phyloP scores from a whole-genome alignment of 2,113 vertebrate genomes.

The Sigmodon hispidus region DNA sequence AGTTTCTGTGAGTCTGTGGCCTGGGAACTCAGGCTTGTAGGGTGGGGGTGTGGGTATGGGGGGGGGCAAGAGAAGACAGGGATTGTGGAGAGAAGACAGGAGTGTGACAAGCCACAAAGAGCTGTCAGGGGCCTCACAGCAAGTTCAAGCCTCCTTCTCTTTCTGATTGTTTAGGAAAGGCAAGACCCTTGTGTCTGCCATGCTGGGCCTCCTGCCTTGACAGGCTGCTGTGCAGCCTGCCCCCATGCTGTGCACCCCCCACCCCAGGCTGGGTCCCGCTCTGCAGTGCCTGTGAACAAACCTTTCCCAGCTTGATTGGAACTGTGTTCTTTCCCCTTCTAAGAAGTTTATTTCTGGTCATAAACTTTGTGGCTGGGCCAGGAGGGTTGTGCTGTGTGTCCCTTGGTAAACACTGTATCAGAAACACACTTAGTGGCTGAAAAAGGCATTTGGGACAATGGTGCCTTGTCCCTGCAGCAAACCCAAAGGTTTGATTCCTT shows the following conservation, averaged over 20 bases:
- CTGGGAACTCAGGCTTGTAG: not conserved
- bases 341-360: constrained; percentile 85
- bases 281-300: constrained; percentile 70
- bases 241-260: no score
- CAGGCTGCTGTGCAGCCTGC: no score
- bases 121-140: constrained; percentile 68
- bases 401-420: constrained; percentile 81
- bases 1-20: not conserved
- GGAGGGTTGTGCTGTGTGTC: constrained; percentile 77
- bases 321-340: constrained; percentile 67
- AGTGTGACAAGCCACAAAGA: constrained; percentile 58
- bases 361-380: constrained; percentile 82
- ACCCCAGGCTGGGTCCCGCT: constrained; percentile 68
- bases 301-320: constrained; percentile 59
- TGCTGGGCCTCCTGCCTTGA: constrained; percentile 76
- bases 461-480: constrained; percentile 81
- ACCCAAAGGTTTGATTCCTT: constrained; percentile 83
- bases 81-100: constrained; percentile 74
- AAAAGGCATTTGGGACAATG: constrained; percentile 82
- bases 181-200: constrained; percentile 75
- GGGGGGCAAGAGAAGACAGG: not conserved
- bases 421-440: constrained; percentile 82
- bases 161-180: constrained; percentile 72
- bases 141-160: constrained; percentile 45
- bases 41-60: no score